phyloP scores from a whole-genome alignment of 1,140 invertebrate genomes.

The Daktulosphaira vitifoliae region DNA sequence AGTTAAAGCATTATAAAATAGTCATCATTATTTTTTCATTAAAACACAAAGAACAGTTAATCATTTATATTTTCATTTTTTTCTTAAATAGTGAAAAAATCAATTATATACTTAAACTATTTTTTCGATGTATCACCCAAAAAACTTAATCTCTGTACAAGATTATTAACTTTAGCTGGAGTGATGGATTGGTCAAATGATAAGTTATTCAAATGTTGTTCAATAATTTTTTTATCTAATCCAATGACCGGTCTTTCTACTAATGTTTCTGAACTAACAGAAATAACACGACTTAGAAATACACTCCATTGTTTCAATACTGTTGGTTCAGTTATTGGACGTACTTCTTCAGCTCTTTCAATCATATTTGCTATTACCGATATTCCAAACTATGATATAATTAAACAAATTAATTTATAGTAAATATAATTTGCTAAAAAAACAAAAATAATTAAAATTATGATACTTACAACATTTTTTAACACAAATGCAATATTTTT shows the following conservation, averaged over 20 bases:
- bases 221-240: constrained; percentile 22
- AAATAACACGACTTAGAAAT: constrained; percentile 5
- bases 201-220: not conserved
- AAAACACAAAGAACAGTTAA: too few species aligned
- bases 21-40: too few species aligned
- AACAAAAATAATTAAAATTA: not conserved
- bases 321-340: not conserved
- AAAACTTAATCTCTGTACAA: constrained; percentile 11
- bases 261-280: not conserved
- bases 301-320: constrained; percentile 24
- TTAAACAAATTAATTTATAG: too few species aligned
- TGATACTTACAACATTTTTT: constrained; percentile 6
- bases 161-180: not conserved
- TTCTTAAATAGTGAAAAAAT: not conserved
- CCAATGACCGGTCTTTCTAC: constrained; percentile 28
- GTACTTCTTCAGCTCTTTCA: constrained; percentile 33
- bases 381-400: constrained; percentile 34
- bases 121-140: constrained; percentile 6
- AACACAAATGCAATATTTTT: constrained; percentile 21
- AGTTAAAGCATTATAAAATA: too few species aligned
- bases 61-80: too few species aligned
- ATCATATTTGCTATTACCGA: constrained; percentile 36
- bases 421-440: too few species aligned
- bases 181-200: not conserved
- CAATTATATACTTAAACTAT: not conserved